These are phyloP conservation scores for Cyprinus carpio DNA, from an alignment of 2,113 vertebrate species.

Conservation along the genomic window DNA sequence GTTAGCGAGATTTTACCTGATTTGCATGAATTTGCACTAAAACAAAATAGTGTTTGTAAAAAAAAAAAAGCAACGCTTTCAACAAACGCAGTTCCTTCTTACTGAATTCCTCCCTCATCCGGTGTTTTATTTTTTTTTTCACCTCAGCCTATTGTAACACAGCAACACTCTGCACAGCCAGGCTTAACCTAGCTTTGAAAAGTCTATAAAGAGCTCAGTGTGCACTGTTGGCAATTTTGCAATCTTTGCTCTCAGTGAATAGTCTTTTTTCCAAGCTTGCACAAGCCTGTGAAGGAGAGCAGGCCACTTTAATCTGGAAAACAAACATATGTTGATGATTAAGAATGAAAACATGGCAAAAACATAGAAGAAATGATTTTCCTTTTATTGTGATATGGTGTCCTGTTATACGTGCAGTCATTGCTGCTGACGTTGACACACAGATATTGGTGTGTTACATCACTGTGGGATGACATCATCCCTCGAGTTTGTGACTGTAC, in stretches of 20 bases:
- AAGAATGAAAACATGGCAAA: not conserved
- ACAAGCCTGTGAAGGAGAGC: no score
- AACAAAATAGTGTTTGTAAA: not conserved
- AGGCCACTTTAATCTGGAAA: not conserved
- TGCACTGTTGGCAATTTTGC: not conserved
- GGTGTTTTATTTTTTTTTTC: not conserved
- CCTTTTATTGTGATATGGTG: not conserved
- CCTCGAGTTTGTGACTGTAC: constrained; percentile 5
- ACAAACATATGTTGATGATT: not conserved
- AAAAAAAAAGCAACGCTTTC: not conserved
- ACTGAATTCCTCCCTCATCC: not conserved
- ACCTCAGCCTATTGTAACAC: not conserved
- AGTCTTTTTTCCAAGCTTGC: not conserved
- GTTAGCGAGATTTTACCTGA: not conserved
- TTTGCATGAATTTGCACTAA: not conserved
- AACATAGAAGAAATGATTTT: not conserved
- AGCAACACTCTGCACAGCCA: not conserved
- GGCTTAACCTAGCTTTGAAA: not conserved
- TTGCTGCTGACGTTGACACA: not conserved
- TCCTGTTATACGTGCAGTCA: not conserved
- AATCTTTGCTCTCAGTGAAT: not conserved
- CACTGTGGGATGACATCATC: not conserved
- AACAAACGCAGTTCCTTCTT: no score
- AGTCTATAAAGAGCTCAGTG: constrained; percentile 18
- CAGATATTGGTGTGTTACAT: not conserved